phyloP scores from a whole-genome alignment of 2,888 invertebrate species.

The Pristionchus arcanus region DNA sequence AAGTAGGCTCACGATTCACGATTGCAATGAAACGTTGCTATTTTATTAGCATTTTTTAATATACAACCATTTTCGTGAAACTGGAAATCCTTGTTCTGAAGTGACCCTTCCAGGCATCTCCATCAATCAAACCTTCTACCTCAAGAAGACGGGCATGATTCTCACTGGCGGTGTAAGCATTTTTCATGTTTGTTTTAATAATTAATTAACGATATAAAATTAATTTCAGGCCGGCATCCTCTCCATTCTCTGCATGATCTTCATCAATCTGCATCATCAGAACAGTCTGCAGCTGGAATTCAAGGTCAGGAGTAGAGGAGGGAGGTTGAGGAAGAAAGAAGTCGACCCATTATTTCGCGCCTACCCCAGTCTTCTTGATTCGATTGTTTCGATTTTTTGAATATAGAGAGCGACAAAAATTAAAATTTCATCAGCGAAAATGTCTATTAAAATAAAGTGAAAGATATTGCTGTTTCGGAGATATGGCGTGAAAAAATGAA shows the following conservation, averaged over 20 bases:
- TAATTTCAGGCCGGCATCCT: conserved; percentile 48
- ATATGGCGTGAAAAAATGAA: neutral
- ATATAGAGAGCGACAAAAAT: too few relatives aligned
- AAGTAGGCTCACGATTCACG: too few relatives aligned
- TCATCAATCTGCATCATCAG: conserved; percentile 69
- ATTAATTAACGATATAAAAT: neutral
- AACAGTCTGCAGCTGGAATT: conserved; percentile 65
- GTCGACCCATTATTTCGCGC: neutral
- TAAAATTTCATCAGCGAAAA: too few relatives aligned
- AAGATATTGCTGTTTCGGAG: neutral
- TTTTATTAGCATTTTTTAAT: too few relatives aligned
- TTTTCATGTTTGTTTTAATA: neutral
- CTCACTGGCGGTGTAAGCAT: neutral
- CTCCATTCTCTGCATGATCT: conserved; percentile 60
- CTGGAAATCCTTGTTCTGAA: too few relatives aligned
- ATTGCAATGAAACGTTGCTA: too few relatives aligned
- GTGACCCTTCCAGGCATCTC: neutral
- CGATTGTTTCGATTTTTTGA: too few relatives aligned
- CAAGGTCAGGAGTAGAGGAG: too few relatives aligned
- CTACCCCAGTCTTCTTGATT: too few relatives aligned
- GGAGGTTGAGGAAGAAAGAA: too few relatives aligned
- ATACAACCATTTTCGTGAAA: too few relatives aligned
- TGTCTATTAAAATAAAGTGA: neutral
- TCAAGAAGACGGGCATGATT: neutral
- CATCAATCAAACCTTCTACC: conserved; percentile 4